Base-by-base conservation (phyloP, 2,888 invertebrate genomes). In the Phlogophora meticulosa region DNA sequence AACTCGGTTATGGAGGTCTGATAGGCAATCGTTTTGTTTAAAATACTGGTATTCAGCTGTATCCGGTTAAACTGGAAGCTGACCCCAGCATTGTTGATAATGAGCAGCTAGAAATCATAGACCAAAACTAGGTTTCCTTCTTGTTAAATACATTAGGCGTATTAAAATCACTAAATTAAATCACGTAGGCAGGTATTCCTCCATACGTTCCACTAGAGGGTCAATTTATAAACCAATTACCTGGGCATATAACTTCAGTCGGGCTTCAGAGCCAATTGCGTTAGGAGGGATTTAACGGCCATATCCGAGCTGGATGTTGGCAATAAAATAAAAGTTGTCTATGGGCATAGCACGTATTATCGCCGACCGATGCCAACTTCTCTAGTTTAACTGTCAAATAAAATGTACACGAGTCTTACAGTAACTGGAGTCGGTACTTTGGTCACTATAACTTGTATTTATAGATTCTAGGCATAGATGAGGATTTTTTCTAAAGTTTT, bases 271-370 rank as follows among this genome's bases (percentile, higher is more conserved):
- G 24, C 34, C 43, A 72, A 75, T 75, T 69, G 64, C 64, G 52
- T 72, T 72, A 72, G 49, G 15, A 20, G 13, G 32, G 36, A 55
- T 76, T 74, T 56, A 66, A 49, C 52, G 40, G n/a, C 74, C 38
- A 28, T 32, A 59, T 43, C 22, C 17, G n/a, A 55, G 28, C 36
- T 69, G 49, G 40, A 17, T 17, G 38, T 24, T 40, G 34, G 38
- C 34, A 60, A 72, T 69, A 55, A 72, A 59, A 66, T 42, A 67
- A 56, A 73, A 52, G 24, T 45, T 32, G 55, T 13, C 48, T 28
- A 36, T 56, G 17, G 34, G 53, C 49, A 52, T 1, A 28, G 38
- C 24, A 40, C 48, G 45, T 46, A 22, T n/a, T 24, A 53, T 75
- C 22, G 36, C 20, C 42, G 3, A 15, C 22, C 7, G 11, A 34